Conservation (phyloP, 2,113 vertebrate genomes). For the Oriolus oriolus region DNA sequence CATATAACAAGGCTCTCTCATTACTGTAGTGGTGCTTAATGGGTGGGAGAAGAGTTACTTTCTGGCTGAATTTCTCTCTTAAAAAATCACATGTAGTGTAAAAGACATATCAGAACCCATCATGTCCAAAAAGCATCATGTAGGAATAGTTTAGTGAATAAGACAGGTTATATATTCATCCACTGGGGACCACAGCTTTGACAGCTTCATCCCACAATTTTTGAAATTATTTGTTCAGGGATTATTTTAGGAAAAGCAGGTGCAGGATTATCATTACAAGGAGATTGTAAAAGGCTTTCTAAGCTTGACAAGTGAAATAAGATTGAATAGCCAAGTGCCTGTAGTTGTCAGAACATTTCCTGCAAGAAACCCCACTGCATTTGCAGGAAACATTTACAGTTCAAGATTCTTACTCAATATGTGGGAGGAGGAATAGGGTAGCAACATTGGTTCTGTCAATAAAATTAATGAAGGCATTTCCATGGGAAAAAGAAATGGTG, state of each 20-base stretch:
- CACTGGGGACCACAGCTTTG: background rate
- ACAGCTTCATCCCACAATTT: background rate
- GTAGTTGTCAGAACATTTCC: background rate
- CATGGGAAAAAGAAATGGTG: background rate
- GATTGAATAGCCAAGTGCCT: background rate
- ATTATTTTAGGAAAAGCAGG: background rate
- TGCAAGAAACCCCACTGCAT: background rate
- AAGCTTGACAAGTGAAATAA: background rate
- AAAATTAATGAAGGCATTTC: slow-evolving; percentile 3
- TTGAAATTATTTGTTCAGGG: background rate
- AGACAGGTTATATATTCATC: background rate
- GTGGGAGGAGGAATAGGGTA: background rate
- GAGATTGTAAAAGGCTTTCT: background rate
- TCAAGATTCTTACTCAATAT: background rate
- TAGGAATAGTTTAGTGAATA: background rate
- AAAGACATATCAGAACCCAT: background rate
- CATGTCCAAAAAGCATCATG: background rate
- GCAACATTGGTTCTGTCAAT: background rate
- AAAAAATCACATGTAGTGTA: background rate
- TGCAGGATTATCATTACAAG: background rate
- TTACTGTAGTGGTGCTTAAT: background rate
- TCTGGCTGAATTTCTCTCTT: background rate
- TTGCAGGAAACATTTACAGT: background rate
- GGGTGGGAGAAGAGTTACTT: background rate
- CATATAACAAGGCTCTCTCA: accelerated